Evolutionary conservation across 2,113 vertebrate genomes (phyloP).

Genomic region (Chaetura pelagica): DNA sequence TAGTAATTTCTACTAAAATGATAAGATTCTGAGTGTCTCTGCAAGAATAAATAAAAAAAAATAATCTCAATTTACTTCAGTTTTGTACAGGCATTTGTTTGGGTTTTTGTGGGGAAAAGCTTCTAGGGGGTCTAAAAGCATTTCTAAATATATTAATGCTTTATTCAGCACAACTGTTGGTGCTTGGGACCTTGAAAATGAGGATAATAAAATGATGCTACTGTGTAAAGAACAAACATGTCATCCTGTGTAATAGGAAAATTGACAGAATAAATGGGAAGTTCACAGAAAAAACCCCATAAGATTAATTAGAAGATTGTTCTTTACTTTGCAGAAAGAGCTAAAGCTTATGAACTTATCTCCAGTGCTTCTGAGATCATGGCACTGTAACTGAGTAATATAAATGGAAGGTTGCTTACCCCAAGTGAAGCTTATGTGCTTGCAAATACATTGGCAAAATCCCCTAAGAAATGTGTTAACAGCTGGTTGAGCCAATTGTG

Average conservation of each 20-base stretch:
- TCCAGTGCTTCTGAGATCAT: neutral
- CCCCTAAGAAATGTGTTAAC: too few species aligned
- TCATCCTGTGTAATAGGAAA: neutral
- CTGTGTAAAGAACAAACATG: neutral
- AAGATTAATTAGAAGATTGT: neutral
- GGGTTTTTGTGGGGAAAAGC: neutral
- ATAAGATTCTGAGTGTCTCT: neutral
- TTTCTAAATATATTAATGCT: neutral
- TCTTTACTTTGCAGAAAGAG: neutral
- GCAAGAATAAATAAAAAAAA: neutral
- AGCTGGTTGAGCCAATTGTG: neutral
- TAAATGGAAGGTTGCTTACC: neutral
- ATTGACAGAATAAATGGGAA: neutral
- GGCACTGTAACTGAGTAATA: rapidly evolving
- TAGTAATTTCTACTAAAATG: neutral
- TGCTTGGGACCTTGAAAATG: neutral
- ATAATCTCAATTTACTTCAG: neutral
- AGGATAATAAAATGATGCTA: neutral
- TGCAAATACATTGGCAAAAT: neutral
- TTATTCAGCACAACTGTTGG: neutral
- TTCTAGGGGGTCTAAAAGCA: neutral
- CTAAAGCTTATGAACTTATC: neutral
- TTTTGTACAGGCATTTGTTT: neutral
- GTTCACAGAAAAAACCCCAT: neutral
- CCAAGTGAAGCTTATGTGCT: rapidly evolving